Evolutionary conservation across 2,888 invertebrate species (phyloP).

Genomic region (Fissipunctia ypsillon): DNA sequence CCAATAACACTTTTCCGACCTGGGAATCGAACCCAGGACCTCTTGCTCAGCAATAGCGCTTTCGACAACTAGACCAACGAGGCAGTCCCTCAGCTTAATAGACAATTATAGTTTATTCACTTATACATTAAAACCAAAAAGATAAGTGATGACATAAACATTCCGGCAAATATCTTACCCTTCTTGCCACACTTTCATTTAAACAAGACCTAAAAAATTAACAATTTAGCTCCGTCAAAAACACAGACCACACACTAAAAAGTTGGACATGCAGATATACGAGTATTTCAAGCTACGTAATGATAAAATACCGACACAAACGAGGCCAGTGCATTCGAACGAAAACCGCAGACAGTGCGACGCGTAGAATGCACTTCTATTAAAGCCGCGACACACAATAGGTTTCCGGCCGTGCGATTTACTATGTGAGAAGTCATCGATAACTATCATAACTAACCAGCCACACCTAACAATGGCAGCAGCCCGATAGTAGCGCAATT

Average conservation of each 20-base stretch:
- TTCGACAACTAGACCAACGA: too few species aligned
- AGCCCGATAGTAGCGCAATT: background rate
- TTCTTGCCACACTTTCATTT: background rate
- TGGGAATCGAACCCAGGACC: too few species aligned
- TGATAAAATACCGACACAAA: conserved; percentile 57
- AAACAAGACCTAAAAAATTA: conserved; percentile 10
- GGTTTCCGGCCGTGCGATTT: conserved; percentile 32
- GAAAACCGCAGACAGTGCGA: conserved; percentile 68
- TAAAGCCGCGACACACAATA: conserved; percentile 43
- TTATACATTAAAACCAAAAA: too few species aligned
- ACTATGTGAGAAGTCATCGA: conserved; percentile 24
- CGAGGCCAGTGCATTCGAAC: conserved; percentile 64
- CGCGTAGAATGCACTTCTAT: conserved; percentile 56
- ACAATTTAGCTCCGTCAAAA: conserved; percentile 15
- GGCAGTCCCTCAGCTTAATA: too few species aligned
- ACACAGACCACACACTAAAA: conserved; percentile 36
- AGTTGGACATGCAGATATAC: conserved; percentile 48
- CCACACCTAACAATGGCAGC: conserved; percentile 14
- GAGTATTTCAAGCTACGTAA: conserved; percentile 50
- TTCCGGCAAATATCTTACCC: background rate
- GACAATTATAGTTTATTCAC: too few species aligned
- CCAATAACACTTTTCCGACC: too few species aligned
- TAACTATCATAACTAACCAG: conserved; percentile 32
- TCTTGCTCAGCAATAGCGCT: too few species aligned
- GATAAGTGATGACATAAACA: background rate